Evolutionary conservation across 2,888 invertebrate genomes (phyloP).

Genomic region (Orchesella flavescens): DNA sequence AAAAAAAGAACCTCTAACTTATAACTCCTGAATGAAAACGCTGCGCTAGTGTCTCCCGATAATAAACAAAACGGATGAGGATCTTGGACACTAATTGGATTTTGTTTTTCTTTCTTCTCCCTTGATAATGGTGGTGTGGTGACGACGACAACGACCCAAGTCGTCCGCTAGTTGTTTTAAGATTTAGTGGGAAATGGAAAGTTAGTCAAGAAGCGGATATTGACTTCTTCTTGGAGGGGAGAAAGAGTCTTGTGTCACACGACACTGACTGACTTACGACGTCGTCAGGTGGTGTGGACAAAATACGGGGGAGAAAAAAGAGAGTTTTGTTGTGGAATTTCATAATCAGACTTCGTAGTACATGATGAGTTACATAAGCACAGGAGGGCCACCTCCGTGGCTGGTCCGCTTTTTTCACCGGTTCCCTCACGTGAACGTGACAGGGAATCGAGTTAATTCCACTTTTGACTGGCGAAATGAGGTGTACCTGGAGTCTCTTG

Average conservation of each 20-base stretch:
- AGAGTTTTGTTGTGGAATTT: too few relatives aligned
- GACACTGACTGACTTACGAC: too few relatives aligned
- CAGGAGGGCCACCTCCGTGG: conserved; percentile 65
- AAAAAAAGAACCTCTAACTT: neutral
- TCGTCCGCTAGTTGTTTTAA: neutral
- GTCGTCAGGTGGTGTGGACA: neutral
- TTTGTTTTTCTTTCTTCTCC: conserved; percentile 36
- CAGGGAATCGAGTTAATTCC: conserved; percentile 86
- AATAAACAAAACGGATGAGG: conserved; percentile 53
- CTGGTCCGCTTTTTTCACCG: conserved; percentile 70
- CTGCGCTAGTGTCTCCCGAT: conserved; percentile 27
- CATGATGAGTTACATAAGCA: conserved; percentile 52
- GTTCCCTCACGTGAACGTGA: conserved; percentile 67
- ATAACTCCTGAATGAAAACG: neutral
- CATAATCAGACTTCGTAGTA: neutral
- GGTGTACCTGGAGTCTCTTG: conserved; percentile 93
- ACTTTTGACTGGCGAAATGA: conserved; percentile 92
- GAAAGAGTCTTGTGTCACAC: neutral
- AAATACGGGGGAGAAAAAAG: neutral
- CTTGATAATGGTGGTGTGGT: neutral
- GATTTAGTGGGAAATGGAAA: neutral
- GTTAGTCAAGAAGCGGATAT: neutral
- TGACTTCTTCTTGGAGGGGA: conserved; percentile 9
- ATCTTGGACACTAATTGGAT: conserved; percentile 53
- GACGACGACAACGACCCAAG: neutral